A percentile compares a stretch with the other conserved stretches of the same genome.
phyloP scores from a whole-genome alignment of 2,888 invertebrate species.

The Phalangium opilio region DNA sequence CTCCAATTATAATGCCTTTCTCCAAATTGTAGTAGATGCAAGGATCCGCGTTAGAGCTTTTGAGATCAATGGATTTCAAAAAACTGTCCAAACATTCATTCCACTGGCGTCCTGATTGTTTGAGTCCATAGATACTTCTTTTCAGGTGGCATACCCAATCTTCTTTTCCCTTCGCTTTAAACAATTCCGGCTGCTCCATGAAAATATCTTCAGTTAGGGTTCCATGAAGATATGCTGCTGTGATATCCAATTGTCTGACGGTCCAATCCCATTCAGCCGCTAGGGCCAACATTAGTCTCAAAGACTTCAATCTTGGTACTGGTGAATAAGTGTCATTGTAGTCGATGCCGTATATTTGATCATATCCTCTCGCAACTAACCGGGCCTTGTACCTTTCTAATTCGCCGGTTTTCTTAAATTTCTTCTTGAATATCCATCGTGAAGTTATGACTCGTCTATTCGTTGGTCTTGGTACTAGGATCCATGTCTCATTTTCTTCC shows the following conservation, averaged over 20 bases:
- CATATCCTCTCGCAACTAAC: neutral
- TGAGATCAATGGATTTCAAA: slow-evolving; percentile 2
- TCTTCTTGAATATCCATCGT: slow-evolving; percentile 3
- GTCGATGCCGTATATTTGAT: too few relatives aligned
- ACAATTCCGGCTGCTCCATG: slow-evolving; percentile 7
- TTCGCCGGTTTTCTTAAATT: neutral
- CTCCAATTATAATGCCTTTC: neutral
- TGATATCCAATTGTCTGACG: slow-evolving; percentile 10
- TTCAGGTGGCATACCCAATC: slow-evolving; percentile 6
- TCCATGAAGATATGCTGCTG: slow-evolving; percentile 10
- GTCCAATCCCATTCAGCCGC: slow-evolving; percentile 1
- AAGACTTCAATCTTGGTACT: slow-evolving; percentile 1
- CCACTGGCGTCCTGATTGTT: slow-evolving; percentile 5
- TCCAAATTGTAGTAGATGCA: slow-evolving; percentile 4
- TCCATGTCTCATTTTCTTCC: slow-evolving; percentile 1
- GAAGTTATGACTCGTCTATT: neutral
- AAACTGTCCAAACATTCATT: slow-evolving; percentile 3
- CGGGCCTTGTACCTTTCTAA: neutral
- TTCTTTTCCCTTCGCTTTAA: neutral
- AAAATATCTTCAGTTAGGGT: slow-evolving; percentile 7
- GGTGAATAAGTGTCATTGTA: neutral
- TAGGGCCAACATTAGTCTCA: slow-evolving; percentile 3
- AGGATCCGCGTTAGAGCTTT: slow-evolving; percentile 2
- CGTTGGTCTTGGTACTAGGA: slow-evolving; percentile 3
- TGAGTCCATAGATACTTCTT: slow-evolving; percentile 5